Evolutionary conservation across 2,888 invertebrate species (phyloP).

Genomic region (Athalia rosae): DNA sequence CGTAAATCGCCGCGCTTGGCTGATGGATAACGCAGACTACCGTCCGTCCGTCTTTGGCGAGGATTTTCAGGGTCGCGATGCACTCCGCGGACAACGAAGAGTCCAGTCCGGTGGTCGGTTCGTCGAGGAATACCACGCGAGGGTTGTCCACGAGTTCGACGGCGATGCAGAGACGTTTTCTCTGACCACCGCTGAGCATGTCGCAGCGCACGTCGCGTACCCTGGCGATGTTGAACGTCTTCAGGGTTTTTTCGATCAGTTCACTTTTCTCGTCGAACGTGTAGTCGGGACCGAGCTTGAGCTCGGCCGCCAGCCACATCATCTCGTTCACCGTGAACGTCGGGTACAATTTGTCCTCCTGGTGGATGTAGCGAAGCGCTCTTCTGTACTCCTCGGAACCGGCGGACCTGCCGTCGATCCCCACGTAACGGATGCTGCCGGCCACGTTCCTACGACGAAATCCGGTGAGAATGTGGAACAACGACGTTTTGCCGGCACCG

Average conservation of each 20-base stretch:
- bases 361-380: constrained; percentile 90
- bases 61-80: constrained; percentile 82
- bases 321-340: constrained; percentile 89
- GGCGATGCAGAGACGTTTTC: constrained; percentile 91
- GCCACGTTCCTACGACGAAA: constrained; percentile 84
- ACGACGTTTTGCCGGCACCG: constrained; percentile 88
- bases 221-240: constrained; percentile 82
- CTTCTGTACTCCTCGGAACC: constrained; percentile 77
- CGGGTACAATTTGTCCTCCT: constrained; percentile 87
- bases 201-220: constrained; percentile 83
- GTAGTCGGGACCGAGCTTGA: constrained; percentile 81
- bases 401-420: constrained; percentile 74
- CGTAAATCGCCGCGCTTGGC: constrained; percentile 89
- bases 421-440: constrained; percentile 80
- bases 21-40: constrained; percentile 95
- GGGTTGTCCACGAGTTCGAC: constrained; percentile 94
- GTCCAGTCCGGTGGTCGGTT: constrained; percentile 94
- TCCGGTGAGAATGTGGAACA: constrained; percentile 91
- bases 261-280: constrained; percentile 77
- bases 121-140: constrained; percentile 91
- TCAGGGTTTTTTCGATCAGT: constrained; percentile 85
- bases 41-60: constrained; percentile 87
- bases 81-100: constrained; percentile 89
- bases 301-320: constrained; percentile 88
- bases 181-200: constrained; percentile 90